Base-by-base conservation (phyloP, 2,888 invertebrate genomes). In the Orthosia gothica region DNA sequence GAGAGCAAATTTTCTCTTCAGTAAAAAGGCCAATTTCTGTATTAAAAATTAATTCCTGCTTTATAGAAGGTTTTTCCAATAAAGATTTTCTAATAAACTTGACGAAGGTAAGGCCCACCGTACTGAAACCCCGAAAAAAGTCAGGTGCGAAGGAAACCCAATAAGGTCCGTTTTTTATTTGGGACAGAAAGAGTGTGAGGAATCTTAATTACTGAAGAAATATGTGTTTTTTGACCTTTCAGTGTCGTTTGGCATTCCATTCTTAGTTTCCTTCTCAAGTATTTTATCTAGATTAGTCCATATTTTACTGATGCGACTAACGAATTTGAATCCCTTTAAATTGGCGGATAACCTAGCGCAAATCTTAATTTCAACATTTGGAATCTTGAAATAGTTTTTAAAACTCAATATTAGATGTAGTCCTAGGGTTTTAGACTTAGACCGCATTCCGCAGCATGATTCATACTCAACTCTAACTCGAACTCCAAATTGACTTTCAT, bases 21-120 rank as follows among this genome's bases (percentile, higher is more conserved):
- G 65, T 67, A 84, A 81, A 74, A 78, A 70, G 79, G 70, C 70
- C 73, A 70, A 81, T 82, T 81, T 80, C 70, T 70, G 81, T 87
- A 88, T 89, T 91, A 91, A 93, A 92, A 91, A 91, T 90, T 91
- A 92, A 93, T 93, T 92, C 87, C 75, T 86, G 86, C 92, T 93
- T 92, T 91, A 92, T 88, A 88, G 83, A 84, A 88, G 90, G 84
- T 88, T 86, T 84, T 81, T 62, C 78, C 75, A 74, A 72, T 79
- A 76, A 88, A 88, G 89, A 88, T 89, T 91, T 90, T 80, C 88
- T 89, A 89, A 92, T 93, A 92, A 93, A 92, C 86, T 91, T 90
- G 89, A 93, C 92, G 91, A 91, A 90, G 88, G 86, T 70, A 72
- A 80, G 83, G 84, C 86, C 78, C 85, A 72, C 76, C 67, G 81